A percentile compares a stretch with the other conserved stretches of the same genome.
phyloP scores from a whole-genome alignment of 2,797 vertebrate species.

The Crenichthys baileyi region DNA sequence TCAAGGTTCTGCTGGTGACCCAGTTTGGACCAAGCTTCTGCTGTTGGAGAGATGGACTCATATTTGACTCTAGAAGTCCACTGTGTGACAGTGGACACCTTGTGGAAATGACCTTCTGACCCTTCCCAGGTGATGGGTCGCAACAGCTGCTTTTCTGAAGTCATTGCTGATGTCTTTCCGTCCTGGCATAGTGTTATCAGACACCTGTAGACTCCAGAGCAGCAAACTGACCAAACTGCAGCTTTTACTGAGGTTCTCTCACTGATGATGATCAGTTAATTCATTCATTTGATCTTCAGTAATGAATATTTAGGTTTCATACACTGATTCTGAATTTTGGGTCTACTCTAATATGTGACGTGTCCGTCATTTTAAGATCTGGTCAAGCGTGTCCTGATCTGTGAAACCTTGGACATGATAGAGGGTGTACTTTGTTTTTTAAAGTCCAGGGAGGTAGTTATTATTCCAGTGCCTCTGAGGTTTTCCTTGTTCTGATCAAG shows the following conservation, averaged over 20 bases:
- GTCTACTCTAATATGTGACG: too few relatives aligned
- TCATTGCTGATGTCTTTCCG: neutral
- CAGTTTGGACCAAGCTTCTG: neutral
- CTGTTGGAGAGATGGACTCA: neutral
- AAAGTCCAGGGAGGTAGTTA: neutral
- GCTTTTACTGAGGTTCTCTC: too few relatives aligned
- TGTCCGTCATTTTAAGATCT: too few relatives aligned
- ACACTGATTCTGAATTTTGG: too few relatives aligned
- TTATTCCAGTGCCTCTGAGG: neutral
- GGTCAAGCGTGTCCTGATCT: too few relatives aligned
- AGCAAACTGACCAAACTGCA: too few relatives aligned
- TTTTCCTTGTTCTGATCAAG: neutral
- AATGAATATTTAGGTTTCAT: too few relatives aligned
- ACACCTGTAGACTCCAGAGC: too few relatives aligned
- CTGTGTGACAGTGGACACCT: neutral
- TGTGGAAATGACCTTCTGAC: neutral
- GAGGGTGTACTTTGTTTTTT: conserved; percentile 2
- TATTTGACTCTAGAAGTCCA: neutral
- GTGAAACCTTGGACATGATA: neutral
- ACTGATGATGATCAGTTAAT: too few relatives aligned
- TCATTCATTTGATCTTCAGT: too few relatives aligned
- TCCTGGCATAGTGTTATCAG: neutral
- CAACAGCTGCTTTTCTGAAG: neutral
- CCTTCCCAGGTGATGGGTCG: too few relatives aligned
- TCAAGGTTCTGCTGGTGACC: neutral